phyloP scores from a whole-genome alignment of 2,797 vertebrate species.

The Parauchenoglanis ngamensis region DNA sequence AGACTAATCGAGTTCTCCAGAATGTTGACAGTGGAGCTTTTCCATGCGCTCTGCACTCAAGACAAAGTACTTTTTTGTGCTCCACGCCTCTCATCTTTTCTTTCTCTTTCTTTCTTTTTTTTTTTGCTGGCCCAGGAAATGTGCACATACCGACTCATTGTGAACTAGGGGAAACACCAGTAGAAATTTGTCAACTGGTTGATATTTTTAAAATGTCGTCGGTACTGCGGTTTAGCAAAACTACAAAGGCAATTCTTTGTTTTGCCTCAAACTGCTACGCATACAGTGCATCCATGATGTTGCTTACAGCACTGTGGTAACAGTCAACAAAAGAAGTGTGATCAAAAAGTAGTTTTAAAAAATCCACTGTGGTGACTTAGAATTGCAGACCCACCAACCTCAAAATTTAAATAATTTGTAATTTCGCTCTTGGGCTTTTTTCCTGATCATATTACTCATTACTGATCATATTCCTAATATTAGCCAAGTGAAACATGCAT shows the following conservation, averaged over 20 bases:
- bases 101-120: slow-evolving; percentile 10
- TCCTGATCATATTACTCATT: too few relatives aligned
- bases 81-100: slow-evolving; percentile 17
- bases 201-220: neutral
- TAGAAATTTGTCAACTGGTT: neutral
- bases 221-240: neutral
- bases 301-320: neutral
- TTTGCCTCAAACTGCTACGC: neutral
- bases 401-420: neutral
- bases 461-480: neutral
- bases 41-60: slow-evolving; percentile 29
- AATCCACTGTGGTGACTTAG: neutral
- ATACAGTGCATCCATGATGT: too few relatives aligned
- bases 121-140: slow-evolving; percentile 32
- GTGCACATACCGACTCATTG: slow-evolving; percentile 30
- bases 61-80: slow-evolving; percentile 41
- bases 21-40: slow-evolving; percentile 54
- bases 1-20: slow-evolving; percentile 65
- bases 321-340: neutral
- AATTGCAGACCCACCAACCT: neutral
- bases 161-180: slow-evolving; percentile 9
- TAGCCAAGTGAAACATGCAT: neutral
- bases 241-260: neutral
- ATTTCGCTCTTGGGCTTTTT: neutral
- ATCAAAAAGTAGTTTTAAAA: neutral